phyloP scores from a whole-genome alignment of 2,888 invertebrate genomes.

The Plusia festucae region DNA sequence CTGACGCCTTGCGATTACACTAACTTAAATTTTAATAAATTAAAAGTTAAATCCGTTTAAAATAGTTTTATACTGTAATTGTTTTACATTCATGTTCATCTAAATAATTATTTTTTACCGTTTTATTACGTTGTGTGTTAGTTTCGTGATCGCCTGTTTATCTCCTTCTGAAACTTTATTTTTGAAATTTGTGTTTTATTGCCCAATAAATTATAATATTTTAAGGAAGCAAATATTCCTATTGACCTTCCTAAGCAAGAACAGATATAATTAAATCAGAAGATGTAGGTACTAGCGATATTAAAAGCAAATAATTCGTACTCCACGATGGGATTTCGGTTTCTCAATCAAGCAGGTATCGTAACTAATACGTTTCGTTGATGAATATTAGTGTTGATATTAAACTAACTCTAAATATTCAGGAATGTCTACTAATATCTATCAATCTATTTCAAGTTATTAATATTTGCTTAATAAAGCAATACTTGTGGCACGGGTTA shows the following conservation, averaged over 20 bases:
- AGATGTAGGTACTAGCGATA: constrained; percentile 31
- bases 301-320: constrained; percentile 39
- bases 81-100: too few species aligned
- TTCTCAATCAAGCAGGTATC: constrained; percentile 26
- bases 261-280: constrained; percentile 10
- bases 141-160: too few species aligned
- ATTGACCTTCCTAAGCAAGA: constrained; percentile 21
- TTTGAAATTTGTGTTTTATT: too few species aligned
- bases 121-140: too few species aligned
- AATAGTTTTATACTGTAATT: too few species aligned
- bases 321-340: constrained; percentile 11
- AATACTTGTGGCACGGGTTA: background rate
- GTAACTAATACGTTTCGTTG: constrained; percentile 14
- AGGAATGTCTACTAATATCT: constrained; percentile 6
- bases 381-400: constrained; percentile 24
- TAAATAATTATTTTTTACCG: too few species aligned
- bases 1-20: too few species aligned
- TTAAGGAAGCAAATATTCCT: constrained; percentile 8
- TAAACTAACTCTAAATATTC: constrained; percentile 16
- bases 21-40: too few species aligned
- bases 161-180: too few species aligned
- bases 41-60: too few species aligned
- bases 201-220: too few species aligned
- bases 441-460: constrained; percentile 12
- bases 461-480: constrained; percentile 19